Evolutionary conservation across 1,140 invertebrate species (phyloP), one percentile per base, ranked within the genome.

Genomic region (Calliopsis andreniformis): DNA sequence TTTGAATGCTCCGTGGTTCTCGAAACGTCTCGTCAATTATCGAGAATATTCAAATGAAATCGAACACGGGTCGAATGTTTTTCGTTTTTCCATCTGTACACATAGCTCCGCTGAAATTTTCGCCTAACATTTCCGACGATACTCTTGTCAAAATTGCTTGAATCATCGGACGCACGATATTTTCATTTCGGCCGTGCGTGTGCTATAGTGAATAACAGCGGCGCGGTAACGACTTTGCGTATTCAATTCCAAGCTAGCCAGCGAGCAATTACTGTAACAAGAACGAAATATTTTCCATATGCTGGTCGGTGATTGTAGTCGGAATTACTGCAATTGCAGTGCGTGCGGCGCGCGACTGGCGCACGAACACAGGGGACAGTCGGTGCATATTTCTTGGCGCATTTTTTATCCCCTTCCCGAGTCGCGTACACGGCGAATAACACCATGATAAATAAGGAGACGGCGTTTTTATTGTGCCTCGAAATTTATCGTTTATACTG

Each of bases 401-500:
- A n/a, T 43, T 58, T 69, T 58, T 58, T 43, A n/a, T 25, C 16
- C 4, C 2, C 20, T 2, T 20, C 7, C 7, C 8, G 0, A 8
- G 8, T 16, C 28, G 1, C 39, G 25, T 53, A 32, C n/a, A 16
- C 32, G 45, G n/a, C 42, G 67, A 20, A 59, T 42, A 70, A 47
- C 55, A 35, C 42, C 39, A 70, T 59, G 67, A 70, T 70, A 70
- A 70, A 70, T 70, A 70, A 42, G 43, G 28, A 58, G 20, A 47
- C 39, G 67, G 42, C 20, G 56, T 70, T 70, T 70, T 59, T 59
- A 58, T 23, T 5, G 42, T 39, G 55, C n/a, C 14, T 1, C n/a
- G 14, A 35, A 70, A 70, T 70, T 70, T 70, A 70, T 70, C 55
- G 64, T 25, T n/a, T 5, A 25, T 12, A 23, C 7, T 47, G 43